These are phyloP conservation scores for Leptocoma aspasia DNA, from an alignment of 2,113 vertebrate genomes.

Conservation along the genomic window DNA sequence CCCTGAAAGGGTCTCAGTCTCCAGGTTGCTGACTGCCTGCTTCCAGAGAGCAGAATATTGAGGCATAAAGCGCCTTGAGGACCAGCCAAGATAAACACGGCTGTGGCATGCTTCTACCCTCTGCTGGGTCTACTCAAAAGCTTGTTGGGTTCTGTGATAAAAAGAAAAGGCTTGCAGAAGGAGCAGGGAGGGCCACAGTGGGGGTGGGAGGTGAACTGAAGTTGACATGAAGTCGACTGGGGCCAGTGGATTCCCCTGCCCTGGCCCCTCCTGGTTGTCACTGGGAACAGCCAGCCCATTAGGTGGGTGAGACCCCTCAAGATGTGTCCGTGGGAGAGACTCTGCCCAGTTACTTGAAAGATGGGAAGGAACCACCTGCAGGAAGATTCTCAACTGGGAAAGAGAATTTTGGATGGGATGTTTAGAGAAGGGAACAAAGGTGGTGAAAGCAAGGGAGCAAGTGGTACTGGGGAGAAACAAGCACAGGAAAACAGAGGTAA, in stretches of 20 bases:
- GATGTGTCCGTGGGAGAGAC: not conserved
- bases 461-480: not conserved
- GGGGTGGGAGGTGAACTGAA: fast-evolving
- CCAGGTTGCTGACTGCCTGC: not conserved
- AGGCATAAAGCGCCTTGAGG: not conserved
- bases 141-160: not conserved
- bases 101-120: not conserved
- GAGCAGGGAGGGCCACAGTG: not conserved
- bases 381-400: not conserved
- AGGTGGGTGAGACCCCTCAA: not conserved
- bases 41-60: not conserved
- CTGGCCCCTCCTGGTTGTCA: not conserved
- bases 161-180: not conserved
- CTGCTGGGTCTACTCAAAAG: not conserved
- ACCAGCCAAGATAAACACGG: not conserved
- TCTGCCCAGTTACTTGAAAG: not conserved
- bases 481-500: not conserved
- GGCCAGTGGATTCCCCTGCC: not conserved
- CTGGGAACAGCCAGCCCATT: not conserved
- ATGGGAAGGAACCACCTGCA: not conserved
- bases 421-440: not conserved
- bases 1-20: not conserved
- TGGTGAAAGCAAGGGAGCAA: not conserved
- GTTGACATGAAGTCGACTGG: fast-evolving
- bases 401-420: not conserved